Base-by-base conservation (phyloP, 2,888 invertebrate genomes). In the Polia nebulosa region DNA sequence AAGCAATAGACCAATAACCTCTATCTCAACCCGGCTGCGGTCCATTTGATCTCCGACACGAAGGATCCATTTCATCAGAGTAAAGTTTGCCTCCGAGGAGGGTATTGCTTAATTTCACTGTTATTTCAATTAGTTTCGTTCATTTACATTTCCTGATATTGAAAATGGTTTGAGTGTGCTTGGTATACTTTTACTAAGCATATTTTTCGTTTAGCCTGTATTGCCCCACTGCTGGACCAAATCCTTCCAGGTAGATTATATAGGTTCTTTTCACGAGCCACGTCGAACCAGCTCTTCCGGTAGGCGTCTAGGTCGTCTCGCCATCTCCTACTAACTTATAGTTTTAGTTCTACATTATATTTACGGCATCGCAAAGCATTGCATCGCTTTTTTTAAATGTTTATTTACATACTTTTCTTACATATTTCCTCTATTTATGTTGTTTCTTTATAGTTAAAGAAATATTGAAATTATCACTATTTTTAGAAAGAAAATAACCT, bases 21-120 rank as follows among this genome's bases (percentile, higher is more conserved):
- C n/a, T n/a, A 56, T 25, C 17, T 11, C 44, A 55, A 49, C 22
- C 58, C 15, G 62, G 29, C 22, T 64, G 62, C 39, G 64, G 70
- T 55, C 59, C 55, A 62, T 67, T 67, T 76, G 72, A 76, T 76
- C 79, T 68, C 41, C 55, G 60, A 56, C 58, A 62, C 62, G 20
- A 52, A 39, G 41, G 56, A 63, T 69, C 59, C 25, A 59, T 73
- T 67, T 64, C 64, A 71, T 52, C 44, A 55, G 63, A 66, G 67
- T 73, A 72, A 62, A 73, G 56, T 67, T 62, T 45, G 27, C 32
- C 27, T 63, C 36, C 20, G 11, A 25, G 51, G n/a, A n/a, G n/a
- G n/a, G 36, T 53, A 53, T 59, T 49, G 36, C 27, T 65, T 60
- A 44, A 65, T 66, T 72, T 49, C 45, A 60, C 13, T 29, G 27